Base-by-base conservation (phyloP, 2,888 invertebrate genomes). In the Diarsia dahlii region DNA sequence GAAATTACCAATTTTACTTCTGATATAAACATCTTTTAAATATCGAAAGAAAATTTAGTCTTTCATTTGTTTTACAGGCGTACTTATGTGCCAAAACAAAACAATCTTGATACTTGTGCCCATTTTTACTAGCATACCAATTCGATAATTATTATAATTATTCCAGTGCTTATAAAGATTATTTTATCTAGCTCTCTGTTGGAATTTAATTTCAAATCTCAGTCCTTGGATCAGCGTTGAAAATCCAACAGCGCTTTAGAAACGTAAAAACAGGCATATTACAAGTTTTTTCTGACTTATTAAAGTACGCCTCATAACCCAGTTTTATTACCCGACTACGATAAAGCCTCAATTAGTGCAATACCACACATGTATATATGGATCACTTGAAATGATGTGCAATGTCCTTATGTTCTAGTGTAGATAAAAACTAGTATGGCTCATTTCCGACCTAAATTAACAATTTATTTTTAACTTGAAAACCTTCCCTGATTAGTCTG, bases 341-440 rank as follows among this genome's bases (percentile, higher is more conserved):
- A 65, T 71, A 13, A 46, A 64, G 34, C 72, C 52, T 45, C 56
- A 1, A 52, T 39, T 13, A 62, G 48, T 73, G 45, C 20, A 50
- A 62, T 34, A 6, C 52, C 56, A 64, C 50, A 56, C 62, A 18
- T 13, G n/a, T n/a, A n/a, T 45, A 6, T 50, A 23, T 62, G 48
- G n/a, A n/a, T 28, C 34, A 70, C 34, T 6, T 62, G 20, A 58
- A 63, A 46, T 23, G 18, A 28, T 62, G 71, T 77, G 56, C 66
- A 58, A 52, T 50, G 5, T 34, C 10, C 10, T 52, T 73, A 70
- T 20, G 48, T 45, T 34, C 69, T 83, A 73, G 54, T 75, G 58
- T 63, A 50, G 20, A 66, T 74, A 69, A 68, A 73, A 68, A 76
- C 76, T 80, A 80, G 64, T 84, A 80, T 82, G 84, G 84, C 73